phyloP scores from a whole-genome alignment of 2,113 vertebrate species.

The Recurvirostra avosetta region DNA sequence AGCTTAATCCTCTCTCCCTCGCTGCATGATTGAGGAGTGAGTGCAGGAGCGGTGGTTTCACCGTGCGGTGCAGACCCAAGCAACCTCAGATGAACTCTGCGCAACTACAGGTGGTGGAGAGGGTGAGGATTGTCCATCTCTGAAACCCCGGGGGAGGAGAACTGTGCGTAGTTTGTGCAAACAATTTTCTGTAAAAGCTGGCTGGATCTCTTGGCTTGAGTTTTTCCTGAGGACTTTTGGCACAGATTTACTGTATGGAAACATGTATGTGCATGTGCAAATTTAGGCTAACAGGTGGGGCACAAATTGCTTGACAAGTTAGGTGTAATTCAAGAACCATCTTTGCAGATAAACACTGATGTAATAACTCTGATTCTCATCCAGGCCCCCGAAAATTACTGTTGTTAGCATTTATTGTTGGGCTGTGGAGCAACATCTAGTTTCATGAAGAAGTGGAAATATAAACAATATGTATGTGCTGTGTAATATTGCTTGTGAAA shows the following conservation, averaged over 20 bases:
- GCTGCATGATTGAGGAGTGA: background rate
- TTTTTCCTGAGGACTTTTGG: background rate
- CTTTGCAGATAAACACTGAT: background rate
- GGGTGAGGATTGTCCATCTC: background rate
- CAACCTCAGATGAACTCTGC: background rate
- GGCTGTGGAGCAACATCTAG: background rate
- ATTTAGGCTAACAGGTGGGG: background rate
- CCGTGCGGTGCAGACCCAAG: background rate
- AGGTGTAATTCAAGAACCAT: background rate
- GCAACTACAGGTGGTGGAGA: background rate
- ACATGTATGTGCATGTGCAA: background rate
- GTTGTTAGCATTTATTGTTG: background rate
- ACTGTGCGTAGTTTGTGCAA: background rate
- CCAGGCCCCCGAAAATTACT: background rate
- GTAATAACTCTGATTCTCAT: background rate
- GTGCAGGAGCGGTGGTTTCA: background rate
- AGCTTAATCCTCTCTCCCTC: background rate
- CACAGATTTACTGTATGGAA: background rate
- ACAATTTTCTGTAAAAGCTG: background rate
- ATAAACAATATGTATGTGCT: background rate
- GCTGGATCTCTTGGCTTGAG: background rate
- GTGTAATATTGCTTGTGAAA: background rate
- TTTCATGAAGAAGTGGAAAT: background rate
- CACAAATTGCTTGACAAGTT: background rate
- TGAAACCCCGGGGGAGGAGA: rapidly evolving